Conservation (phyloP, 2,797 vertebrate species). For the Spheniscus humboldti region DNA sequence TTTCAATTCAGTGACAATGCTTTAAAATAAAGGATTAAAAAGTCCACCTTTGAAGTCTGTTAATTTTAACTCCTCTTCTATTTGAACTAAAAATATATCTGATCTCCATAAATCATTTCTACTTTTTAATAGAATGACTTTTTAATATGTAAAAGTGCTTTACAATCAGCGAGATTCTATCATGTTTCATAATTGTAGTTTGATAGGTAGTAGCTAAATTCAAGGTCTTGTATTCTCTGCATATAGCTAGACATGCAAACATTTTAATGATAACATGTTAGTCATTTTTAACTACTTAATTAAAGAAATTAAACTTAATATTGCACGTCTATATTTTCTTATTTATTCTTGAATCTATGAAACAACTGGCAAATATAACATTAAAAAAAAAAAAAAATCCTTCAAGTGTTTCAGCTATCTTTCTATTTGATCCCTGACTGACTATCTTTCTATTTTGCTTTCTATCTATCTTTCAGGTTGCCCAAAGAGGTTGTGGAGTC, state of each 20-base stretch:
- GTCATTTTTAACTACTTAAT: neutral
- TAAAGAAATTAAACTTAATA: neutral
- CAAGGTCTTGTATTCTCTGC: neutral
- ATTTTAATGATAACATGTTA: neutral
- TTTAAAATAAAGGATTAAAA: neutral
- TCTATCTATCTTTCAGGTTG: neutral
- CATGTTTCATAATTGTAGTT: neutral
- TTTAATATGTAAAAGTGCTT: neutral
- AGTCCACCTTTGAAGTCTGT: neutral
- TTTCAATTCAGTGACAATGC: neutral
- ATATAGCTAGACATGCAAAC: neutral
- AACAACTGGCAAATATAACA: neutral
- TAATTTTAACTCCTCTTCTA: neutral
- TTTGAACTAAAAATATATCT: constrained; percentile 8
- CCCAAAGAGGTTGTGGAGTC: neutral
- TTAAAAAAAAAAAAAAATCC: neutral
- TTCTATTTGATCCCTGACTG: neutral
- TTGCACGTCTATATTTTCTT: neutral
- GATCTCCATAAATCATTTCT: neutral
- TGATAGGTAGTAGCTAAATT: neutral
- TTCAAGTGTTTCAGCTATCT: neutral
- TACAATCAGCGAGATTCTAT: neutral
- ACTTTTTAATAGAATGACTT: neutral
- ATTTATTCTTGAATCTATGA: neutral
- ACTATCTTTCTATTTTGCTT: neutral